These are phyloP conservation scores for Vombatus ursinus DNA, from an alignment of 2,113 vertebrate genomes.

Conservation along the genomic window DNA sequence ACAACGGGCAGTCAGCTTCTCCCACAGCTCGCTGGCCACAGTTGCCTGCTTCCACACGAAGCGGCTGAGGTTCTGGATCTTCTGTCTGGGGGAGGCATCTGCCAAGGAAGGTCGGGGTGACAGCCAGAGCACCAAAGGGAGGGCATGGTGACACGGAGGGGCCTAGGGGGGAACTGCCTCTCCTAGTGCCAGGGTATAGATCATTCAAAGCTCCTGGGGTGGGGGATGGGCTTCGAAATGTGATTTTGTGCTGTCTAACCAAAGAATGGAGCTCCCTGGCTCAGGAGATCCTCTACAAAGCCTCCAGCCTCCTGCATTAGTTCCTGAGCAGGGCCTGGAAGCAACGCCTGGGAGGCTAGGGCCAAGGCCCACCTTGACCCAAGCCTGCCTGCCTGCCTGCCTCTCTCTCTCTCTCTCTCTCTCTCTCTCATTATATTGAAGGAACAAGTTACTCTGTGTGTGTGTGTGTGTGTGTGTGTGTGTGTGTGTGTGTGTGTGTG, in stretches of 20 bases:
- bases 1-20: constrained; percentile 94
- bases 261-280: too few species aligned
- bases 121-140: not conserved
- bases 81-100: constrained; percentile 93
- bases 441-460: not conserved
- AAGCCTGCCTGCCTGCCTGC: not conserved
- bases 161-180: not conserved
- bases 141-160: not conserved
- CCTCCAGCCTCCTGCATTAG: not conserved
- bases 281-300: not conserved
- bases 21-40: constrained; percentile 97
- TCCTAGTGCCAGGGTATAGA: not conserved
- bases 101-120: constrained; percentile 36
- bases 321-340: too few species aligned
- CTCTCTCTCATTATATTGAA: not conserved
- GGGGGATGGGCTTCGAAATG: not conserved
- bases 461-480: too few species aligned
- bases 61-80: constrained; percentile 94
- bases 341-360: not conserved
- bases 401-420: not conserved
- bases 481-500: too few species aligned
- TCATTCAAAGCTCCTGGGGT: not conserved
- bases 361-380: too few species aligned
- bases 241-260: not conserved
- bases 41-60: constrained; percentile 98